These are phyloP conservation scores for Sycophila texana DNA, from an alignment of 2,888 invertebrate species.

Conservation along the genomic window DNA sequence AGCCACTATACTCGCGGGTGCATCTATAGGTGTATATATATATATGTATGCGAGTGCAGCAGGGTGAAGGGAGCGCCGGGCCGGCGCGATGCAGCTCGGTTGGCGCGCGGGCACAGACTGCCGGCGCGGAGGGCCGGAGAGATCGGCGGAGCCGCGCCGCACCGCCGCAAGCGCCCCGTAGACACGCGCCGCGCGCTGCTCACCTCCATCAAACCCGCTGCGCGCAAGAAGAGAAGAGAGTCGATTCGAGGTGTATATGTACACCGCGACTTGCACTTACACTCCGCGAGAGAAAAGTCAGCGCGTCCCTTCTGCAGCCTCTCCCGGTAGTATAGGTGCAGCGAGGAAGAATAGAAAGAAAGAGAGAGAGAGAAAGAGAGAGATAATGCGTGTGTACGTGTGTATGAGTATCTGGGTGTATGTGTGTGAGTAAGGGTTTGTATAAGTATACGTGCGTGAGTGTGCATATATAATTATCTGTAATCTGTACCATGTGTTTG, in stretches of 20 bases:
- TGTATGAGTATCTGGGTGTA: not conserved
- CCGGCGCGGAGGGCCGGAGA: slow-evolving; percentile 4
- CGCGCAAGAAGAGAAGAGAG: not conserved
- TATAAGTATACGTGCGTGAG: no score
- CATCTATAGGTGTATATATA: not conserved
- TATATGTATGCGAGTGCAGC: no score
- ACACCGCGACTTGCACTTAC: no score
- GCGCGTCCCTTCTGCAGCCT: not conserved
- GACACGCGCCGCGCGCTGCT: not conserved
- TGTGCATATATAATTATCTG: no score
- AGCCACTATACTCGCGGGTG: not conserved
- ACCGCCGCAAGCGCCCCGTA: not conserved
- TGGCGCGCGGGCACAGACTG: slow-evolving; percentile 41
- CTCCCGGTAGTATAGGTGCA: not conserved
- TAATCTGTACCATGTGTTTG: no score
- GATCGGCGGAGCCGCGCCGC: not conserved
- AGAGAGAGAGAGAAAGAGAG: not conserved
- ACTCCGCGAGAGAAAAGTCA: slow-evolving; percentile 1
- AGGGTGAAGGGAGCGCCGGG: not conserved
- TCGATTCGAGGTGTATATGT: not conserved
- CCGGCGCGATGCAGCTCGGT: slow-evolving; percentile 6
- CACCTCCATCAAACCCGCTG: slow-evolving; percentile 18
- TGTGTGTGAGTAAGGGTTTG: no score
- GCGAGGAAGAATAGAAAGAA: not conserved
- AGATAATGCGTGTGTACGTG: not conserved